Conservation (phyloP, 1,140 invertebrate genomes). For the Anastrepha obliqua region DNA sequence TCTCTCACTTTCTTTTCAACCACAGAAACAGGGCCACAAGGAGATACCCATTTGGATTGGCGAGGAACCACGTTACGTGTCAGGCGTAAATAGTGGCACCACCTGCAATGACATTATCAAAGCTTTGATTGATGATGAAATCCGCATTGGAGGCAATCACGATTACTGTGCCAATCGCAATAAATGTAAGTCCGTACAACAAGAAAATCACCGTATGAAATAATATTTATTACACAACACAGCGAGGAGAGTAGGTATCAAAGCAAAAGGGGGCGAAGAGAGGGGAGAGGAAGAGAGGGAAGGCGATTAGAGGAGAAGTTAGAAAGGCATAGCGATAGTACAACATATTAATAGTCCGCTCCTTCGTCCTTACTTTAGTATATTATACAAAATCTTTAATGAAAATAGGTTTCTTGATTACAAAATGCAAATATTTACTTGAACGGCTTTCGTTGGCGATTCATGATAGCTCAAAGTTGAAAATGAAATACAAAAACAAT, state of each 20-base stretch:
- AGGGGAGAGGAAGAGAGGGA: not conserved
- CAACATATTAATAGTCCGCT: not conserved
- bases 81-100: constrained; percentile 71
- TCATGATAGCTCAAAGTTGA: not conserved
- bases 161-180: constrained; percentile 58
- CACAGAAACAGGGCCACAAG: constrained; percentile 67
- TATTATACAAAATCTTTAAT: not conserved
- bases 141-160: constrained; percentile 60
- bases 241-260: not conserved
- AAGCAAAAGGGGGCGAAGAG: not conserved
- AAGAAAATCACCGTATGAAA: not conserved
- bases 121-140: constrained; percentile 73
- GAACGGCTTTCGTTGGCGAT: not conserved
- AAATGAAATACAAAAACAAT: not conserved
- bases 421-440: constrained; percentile 27
- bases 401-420: not conserved
- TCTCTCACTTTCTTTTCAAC: not conserved
- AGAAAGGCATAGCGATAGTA: not conserved
- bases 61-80: constrained; percentile 70
- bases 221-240: not conserved
- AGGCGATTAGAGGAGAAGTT: not conserved
- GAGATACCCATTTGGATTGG: constrained; percentile 73
- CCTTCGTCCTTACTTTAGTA: not conserved
- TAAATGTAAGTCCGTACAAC: constrained; percentile 56
- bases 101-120: constrained; percentile 74